Evolutionary conservation across 2,888 invertebrate genomes (phyloP).

Genomic region (Noctuana brunneofusca): DNA sequence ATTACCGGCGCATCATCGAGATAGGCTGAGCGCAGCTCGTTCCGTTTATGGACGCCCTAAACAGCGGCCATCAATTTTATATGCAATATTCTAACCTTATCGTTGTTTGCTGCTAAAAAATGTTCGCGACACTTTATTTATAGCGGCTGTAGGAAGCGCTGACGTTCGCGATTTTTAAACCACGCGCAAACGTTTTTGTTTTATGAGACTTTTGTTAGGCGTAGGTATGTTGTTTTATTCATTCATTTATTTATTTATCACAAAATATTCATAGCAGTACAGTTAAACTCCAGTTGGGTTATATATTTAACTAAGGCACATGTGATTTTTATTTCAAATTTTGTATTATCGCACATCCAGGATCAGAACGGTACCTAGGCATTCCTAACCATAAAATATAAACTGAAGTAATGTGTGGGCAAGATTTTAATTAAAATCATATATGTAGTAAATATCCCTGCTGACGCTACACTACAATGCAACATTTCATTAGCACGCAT

Average conservation of each 20-base stretch:
- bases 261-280: no score
- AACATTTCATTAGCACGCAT: conserved; percentile 5
- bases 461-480: background rate
- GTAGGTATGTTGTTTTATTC: background rate
- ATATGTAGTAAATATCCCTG: no score
- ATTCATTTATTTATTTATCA: no score
- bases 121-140: conserved; percentile 35
- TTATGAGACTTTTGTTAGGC: conserved; percentile 5
- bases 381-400: no score
- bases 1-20: conserved; percentile 77
- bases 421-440: no score
- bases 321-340: no score
- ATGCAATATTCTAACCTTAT: conserved; percentile 47
- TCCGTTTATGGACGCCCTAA: conserved; percentile 39
- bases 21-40: conserved; percentile 51
- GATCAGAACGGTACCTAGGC: no score
- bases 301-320: no score
- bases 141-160: conserved; percentile 13
- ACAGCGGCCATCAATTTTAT: conserved; percentile 44
- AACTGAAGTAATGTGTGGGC: no score
- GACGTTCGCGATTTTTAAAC: conserved; percentile 26
- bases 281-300: no score
- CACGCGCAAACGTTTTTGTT: conserved; percentile 1
- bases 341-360: no score
- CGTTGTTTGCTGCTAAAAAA: conserved; percentile 43